Evolutionary conservation across 2,888 invertebrate species (phyloP).

Genomic region (Callosobruchus maculatus): DNA sequence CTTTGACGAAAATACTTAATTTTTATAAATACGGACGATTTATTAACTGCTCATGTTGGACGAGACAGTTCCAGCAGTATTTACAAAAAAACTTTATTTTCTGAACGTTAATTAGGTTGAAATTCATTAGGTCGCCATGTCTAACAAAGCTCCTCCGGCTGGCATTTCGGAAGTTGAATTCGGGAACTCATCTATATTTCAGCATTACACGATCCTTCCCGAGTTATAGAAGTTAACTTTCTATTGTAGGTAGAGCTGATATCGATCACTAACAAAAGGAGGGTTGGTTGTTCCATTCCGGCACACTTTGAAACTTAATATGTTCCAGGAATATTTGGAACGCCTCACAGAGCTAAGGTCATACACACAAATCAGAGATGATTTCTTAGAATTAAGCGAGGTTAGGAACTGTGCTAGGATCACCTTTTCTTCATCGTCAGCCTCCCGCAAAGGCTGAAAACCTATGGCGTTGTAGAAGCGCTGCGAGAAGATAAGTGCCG

Average conservation of each 20-base stretch:
- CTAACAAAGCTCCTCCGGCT: not conserved
- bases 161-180: not conserved
- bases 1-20: too few species aligned
- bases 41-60: not conserved
- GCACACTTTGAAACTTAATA: not conserved
- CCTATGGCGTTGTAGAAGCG: too few species aligned
- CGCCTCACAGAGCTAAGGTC: too few species aligned
- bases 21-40: too few species aligned
- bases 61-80: not conserved
- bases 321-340: not conserved
- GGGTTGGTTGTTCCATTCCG: not conserved
- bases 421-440: too few species aligned
- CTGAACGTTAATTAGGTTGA: not conserved
- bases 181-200: not conserved
- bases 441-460: too few species aligned
- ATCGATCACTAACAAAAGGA: not conserved
- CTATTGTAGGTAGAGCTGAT: not conserved
- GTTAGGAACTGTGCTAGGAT: too few species aligned
- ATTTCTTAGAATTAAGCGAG: too few species aligned
- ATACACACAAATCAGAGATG: too few species aligned
- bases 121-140: not conserved
- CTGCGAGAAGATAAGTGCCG: too few species aligned
- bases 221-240: not conserved
- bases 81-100: not conserved
- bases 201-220: not conserved